Percentiles rank a stretch among this genome's conserved stretches.
Evolutionary conservation across 2,888 invertebrate genomes (phyloP).

Genomic region (Papilio demoleus): DNA sequence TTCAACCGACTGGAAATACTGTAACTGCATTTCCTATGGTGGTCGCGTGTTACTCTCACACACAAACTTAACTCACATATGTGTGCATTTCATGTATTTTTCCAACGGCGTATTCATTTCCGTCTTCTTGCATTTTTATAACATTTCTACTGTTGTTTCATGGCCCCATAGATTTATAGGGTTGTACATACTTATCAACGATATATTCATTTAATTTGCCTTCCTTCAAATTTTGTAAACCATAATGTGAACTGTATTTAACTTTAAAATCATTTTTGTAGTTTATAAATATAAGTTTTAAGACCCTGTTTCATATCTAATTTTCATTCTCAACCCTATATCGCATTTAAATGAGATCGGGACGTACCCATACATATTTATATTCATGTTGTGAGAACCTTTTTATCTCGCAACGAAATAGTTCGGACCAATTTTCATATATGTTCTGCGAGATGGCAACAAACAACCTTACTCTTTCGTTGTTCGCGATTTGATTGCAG

Average conservation of each 20-base stretch:
- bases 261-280: background rate
- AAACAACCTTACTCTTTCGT: slow-evolving; percentile 78
- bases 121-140: slow-evolving; percentile 76
- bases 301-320: slow-evolving; percentile 22
- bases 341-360: slow-evolving; percentile 59
- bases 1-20: slow-evolving; percentile 44
- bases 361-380: slow-evolving; percentile 67
- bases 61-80: slow-evolving; percentile 40
- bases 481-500: slow-evolving; percentile 79
- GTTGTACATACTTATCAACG: slow-evolving; percentile 46
- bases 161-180: slow-evolving; percentile 58
- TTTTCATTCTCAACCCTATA: slow-evolving; percentile 52
- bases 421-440: slow-evolving; percentile 71
- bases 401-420: slow-evolving; percentile 71
- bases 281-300: background rate
- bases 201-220: background rate
- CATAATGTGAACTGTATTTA: background rate
- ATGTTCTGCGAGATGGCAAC: slow-evolving; percentile 73
- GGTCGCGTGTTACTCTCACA: slow-evolving; percentile 25
- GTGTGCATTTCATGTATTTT: slow-evolving; percentile 47
- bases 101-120: slow-evolving; percentile 71
- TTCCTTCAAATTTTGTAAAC: background rate
- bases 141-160: slow-evolving; percentile 63
- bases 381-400: slow-evolving; percentile 74
- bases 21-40: slow-evolving; percentile 47